phyloP scores from a whole-genome alignment of 2,797 vertebrate species.

The Emys orbicularis region DNA sequence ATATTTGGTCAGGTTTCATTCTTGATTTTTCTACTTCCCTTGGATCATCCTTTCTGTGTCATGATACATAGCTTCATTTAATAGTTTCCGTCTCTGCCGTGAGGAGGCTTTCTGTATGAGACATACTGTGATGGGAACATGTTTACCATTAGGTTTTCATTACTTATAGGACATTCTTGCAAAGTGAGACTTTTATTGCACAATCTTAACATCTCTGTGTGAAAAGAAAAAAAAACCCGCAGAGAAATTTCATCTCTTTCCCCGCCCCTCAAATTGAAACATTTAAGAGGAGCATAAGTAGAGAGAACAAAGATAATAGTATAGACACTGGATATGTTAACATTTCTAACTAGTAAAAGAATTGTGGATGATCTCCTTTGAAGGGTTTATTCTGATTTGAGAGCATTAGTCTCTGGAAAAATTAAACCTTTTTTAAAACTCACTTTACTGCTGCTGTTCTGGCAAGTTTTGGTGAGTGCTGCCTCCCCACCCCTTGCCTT shows the following conservation, averaged over 20 bases:
- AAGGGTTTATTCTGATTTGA: constrained; percentile 66
- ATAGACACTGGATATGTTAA: constrained; percentile 46
- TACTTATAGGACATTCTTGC: background rate
- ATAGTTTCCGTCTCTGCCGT: background rate
- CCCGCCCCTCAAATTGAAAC: background rate
- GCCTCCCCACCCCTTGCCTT: background rate
- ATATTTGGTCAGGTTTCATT: background rate
- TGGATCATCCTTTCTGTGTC: background rate
- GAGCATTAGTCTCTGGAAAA: constrained; percentile 51
- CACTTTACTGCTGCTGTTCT: constrained; percentile 43
- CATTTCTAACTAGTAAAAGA: constrained; percentile 64
- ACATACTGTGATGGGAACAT: background rate
- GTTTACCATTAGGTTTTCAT: background rate
- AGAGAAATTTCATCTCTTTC: background rate
- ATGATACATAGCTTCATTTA: background rate
- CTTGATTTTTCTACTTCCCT: background rate
- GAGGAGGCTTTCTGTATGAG: background rate
- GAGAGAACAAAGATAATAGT: constrained; percentile 2
- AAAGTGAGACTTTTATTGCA: background rate
- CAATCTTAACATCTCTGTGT: background rate
- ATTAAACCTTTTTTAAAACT: constrained; percentile 64
- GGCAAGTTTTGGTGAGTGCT: constrained; percentile 15
- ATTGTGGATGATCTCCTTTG: constrained; percentile 66
- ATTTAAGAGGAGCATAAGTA: background rate
- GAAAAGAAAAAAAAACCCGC: background rate